A percentile compares a stretch with the other conserved stretches of the same genome.
phyloP scores from a whole-genome alignment of 1,140 invertebrate genomes.

The Coenobita brevimanus region DNA sequence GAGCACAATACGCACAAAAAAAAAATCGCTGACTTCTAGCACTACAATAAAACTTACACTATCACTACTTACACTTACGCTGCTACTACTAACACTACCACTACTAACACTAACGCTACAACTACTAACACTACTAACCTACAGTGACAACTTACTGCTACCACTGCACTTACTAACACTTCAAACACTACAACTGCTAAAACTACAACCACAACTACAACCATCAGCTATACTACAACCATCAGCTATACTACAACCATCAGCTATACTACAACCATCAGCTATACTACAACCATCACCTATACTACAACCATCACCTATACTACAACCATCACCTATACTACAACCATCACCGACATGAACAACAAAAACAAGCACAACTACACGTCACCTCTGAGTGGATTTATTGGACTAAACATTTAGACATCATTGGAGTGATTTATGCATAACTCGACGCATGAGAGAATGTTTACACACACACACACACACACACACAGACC shows the following conservation, averaged over 20 bases:
- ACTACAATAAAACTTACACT: not conserved
- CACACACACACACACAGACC: slow-evolving; percentile 16
- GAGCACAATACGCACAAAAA: not conserved
- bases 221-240: no score
- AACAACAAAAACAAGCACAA: not conserved
- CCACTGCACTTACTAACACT: no score
- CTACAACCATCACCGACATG: not conserved
- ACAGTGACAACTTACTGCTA: no score
- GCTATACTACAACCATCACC: not conserved
- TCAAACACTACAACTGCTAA: not conserved
- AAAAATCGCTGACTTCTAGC: no score
- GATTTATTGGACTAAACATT: no score
- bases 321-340: no score
- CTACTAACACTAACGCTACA: not conserved
- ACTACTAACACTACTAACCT: not conserved
- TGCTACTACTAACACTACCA: not conserved
- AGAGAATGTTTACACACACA: not conserved
- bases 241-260: no score
- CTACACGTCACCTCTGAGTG: no score
- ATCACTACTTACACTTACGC: not conserved
- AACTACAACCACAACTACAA: no score
- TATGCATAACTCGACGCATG: not conserved
- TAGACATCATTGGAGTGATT: no score
- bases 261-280: not conserved
- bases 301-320: no score